Conservation (phyloP, 2,888 invertebrate genomes). For the Cenopis cana region DNA sequence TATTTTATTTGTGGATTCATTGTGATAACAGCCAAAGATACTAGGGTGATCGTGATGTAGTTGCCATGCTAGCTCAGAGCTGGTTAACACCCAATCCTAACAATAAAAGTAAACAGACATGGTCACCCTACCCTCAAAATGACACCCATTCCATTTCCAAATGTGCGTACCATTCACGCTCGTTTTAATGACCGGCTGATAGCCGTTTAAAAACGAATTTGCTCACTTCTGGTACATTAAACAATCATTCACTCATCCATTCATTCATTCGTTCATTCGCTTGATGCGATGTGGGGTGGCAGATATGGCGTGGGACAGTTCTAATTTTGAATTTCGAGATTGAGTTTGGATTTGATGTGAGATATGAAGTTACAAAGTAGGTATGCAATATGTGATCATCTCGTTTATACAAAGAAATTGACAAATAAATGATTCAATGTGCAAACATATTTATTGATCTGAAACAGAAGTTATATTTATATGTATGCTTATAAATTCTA, state of each 20-base stretch:
- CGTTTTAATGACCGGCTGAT: slow-evolving; percentile 83
- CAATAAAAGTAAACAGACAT: slow-evolving; percentile 34
- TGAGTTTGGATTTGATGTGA: slow-evolving; percentile 34
- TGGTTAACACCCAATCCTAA: too few relatives aligned
- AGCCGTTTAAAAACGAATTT: slow-evolving; percentile 86
- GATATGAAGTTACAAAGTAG: slow-evolving; percentile 18
- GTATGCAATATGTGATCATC: too few relatives aligned
- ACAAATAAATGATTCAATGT: too few relatives aligned
- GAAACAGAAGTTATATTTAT: too few relatives aligned
- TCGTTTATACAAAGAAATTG: too few relatives aligned
- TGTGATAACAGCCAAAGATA: too few relatives aligned
- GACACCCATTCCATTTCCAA: slow-evolving; percentile 55
- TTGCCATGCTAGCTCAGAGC: too few relatives aligned
- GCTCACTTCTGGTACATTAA: slow-evolving; percentile 85
- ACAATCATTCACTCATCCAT: slow-evolving; percentile 69
- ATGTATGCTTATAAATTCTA: too few relatives aligned
- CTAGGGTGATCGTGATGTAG: too few relatives aligned
- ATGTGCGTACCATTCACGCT: slow-evolving; percentile 69
- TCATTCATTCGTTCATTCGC: slow-evolving; percentile 32
- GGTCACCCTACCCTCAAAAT: slow-evolving; percentile 64
- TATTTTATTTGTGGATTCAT: too few relatives aligned
- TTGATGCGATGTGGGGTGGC: slow-evolving; percentile 44
- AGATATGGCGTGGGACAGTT: slow-evolving; percentile 53
- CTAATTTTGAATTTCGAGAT: slow-evolving; percentile 56
- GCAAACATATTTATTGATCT: too few relatives aligned